These are phyloP conservation scores for Meriones unguiculatus DNA, from an alignment of 2,113 vertebrate genomes.

Conservation along the genomic window DNA sequence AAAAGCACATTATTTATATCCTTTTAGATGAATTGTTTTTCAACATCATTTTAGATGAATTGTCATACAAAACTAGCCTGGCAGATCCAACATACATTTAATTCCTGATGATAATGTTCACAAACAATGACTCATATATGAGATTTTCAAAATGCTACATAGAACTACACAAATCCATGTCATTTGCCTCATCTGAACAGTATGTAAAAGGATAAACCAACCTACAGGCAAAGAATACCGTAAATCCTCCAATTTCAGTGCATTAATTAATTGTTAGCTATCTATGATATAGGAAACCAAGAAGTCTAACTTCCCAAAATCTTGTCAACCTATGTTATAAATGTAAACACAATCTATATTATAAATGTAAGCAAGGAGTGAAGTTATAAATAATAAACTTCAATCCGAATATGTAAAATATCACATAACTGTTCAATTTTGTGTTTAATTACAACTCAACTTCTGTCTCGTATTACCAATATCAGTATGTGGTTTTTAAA, in stretches of 20 bases:
- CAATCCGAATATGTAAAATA: constrained; percentile 8
- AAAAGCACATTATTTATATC: not conserved
- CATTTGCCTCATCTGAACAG: not conserved
- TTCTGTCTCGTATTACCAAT: not conserved
- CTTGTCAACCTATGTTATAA: not conserved
- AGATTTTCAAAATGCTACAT: not conserved
- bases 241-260: not conserved
- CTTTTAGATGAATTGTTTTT: not conserved
- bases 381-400: constrained; percentile 1
- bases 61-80: not conserved
- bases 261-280: not conserved
- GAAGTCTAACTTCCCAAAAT: not conserved
- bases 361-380: not conserved
- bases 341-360: not conserved
- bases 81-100: not conserved
- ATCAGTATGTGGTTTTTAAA: not conserved
- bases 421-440: not conserved
- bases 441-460: not conserved
- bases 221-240: not conserved
- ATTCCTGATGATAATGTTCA: not conserved
- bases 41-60: not conserved
- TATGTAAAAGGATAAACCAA: not conserved
- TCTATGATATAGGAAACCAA: not conserved
- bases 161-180: not conserved
- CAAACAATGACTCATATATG: not conserved